Evolutionary conservation across 2,797 vertebrate genomes (phyloP).

Genomic region (Lutjanus argentimaculatus): DNA sequence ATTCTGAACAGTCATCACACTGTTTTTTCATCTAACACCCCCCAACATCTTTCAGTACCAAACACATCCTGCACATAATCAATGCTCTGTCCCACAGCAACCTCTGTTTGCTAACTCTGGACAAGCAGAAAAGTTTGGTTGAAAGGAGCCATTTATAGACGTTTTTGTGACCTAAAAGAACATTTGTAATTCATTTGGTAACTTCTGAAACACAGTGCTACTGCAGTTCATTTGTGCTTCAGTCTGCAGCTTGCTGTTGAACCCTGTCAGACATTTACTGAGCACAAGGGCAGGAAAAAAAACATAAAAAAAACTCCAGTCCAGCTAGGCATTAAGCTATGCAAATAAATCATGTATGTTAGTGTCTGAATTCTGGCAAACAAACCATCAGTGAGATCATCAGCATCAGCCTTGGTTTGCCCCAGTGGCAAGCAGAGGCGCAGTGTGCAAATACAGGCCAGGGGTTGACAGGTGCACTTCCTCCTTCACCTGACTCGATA

Average conservation of each 20-base stretch:
- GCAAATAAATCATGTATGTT: slow-evolving; percentile 50
- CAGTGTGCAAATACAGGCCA: slow-evolving; percentile 41
- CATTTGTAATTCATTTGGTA: slow-evolving; percentile 72
- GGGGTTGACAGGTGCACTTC: slow-evolving; percentile 70
- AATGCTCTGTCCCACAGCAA: slow-evolving; percentile 76
- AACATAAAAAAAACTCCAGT: not conserved
- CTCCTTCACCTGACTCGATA: slow-evolving; percentile 62
- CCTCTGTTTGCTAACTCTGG: slow-evolving; percentile 77
- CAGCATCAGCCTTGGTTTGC: slow-evolving; percentile 5
- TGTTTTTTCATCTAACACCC: slow-evolving; percentile 76
- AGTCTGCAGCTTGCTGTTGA: slow-evolving; percentile 26
- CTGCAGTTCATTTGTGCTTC: slow-evolving; percentile 25
- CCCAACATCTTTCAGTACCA: slow-evolving; percentile 78
- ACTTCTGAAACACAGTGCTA: slow-evolving; percentile 56
- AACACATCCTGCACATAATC: slow-evolving; percentile 82
- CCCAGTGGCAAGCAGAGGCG: slow-evolving; percentile 1
- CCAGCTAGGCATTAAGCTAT: slow-evolving; percentile 27
- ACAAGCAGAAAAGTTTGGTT: slow-evolving; percentile 72
- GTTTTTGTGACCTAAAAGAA: slow-evolving; percentile 73
- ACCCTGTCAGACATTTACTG: slow-evolving; percentile 3
- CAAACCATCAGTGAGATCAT: slow-evolving; percentile 38
- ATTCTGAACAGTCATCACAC: slow-evolving; percentile 79
- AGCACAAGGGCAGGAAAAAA: not conserved
- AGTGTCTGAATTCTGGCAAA: slow-evolving; percentile 21
- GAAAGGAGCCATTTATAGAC: slow-evolving; percentile 77